Percentiles rank a stretch among this genome's conserved stretches.
Conservation (phyloP, 2,888 invertebrate species). For the Myopa tessellatipennis region DNA sequence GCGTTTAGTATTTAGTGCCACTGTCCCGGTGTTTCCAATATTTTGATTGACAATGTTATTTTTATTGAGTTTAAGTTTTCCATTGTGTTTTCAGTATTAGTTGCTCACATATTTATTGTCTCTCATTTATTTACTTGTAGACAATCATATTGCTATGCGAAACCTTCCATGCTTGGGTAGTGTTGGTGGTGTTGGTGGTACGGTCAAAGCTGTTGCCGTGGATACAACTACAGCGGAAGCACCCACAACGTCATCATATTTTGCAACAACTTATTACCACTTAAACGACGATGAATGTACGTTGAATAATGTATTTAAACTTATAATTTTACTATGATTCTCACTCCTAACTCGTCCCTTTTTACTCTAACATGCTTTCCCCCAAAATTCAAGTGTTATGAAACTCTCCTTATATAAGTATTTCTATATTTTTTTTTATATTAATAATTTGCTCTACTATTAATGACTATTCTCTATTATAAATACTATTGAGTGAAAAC, state of each 20-base stretch:
- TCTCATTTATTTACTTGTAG: conserved; percentile 61
- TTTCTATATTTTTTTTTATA: neutral
- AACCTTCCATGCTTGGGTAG: conserved; percentile 64
- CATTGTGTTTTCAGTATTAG: neutral
- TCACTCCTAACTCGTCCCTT: too few species aligned
- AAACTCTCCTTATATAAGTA: neutral
- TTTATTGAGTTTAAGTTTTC: neutral
- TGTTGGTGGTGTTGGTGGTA: conserved; percentile 51
- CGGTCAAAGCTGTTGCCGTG: conserved; percentile 53
- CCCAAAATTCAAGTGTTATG: neutral
- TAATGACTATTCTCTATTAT: neutral
- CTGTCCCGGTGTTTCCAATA: too few species aligned
- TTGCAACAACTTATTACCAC: conserved; percentile 67
- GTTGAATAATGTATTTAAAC: conserved; percentile 48
- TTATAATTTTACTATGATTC: too few species aligned
- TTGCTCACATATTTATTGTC: conserved; percentile 41
- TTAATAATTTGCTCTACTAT: neutral
- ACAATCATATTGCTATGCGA: conserved; percentile 67
- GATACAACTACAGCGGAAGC: conserved; percentile 59
- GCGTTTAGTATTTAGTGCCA: too few species aligned
- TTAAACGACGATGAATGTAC: conserved; percentile 68
- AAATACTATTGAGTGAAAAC: neutral
- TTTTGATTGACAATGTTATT: conserved; percentile 1
- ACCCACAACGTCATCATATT: conserved; percentile 62
- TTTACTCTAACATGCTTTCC: neutral